These are phyloP conservation scores for Cetoscarus ocellatus DNA, from an alignment of 2,797 vertebrate species.

Conservation along the genomic window DNA sequence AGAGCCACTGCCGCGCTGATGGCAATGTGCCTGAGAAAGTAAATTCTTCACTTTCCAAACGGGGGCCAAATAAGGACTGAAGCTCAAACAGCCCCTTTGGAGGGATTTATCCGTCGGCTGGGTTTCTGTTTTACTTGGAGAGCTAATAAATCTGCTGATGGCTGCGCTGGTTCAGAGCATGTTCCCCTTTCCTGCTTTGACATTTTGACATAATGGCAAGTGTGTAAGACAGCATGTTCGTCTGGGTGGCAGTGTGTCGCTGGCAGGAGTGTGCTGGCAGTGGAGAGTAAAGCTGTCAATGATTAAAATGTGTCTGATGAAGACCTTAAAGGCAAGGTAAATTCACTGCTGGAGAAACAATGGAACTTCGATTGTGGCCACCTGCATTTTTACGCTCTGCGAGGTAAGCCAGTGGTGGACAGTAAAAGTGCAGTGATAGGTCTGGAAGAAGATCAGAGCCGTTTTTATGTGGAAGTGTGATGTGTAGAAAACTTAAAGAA, in stretches of 20 bases:
- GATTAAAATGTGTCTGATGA: slow-evolving; percentile 40
- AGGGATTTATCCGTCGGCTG: slow-evolving; percentile 64
- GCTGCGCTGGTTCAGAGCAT: slow-evolving; percentile 29
- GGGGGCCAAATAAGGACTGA: slow-evolving; percentile 78
- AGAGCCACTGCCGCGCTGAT: slow-evolving; percentile 64
- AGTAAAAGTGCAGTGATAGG: no score
- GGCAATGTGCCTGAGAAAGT: slow-evolving; percentile 76
- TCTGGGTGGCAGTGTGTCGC: slow-evolving; percentile 40
- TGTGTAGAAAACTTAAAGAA: no score
- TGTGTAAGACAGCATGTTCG: slow-evolving; percentile 42
- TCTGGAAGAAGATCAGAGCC: no score
- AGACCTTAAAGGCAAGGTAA: slow-evolving; percentile 20
- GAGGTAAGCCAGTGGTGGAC: no score
- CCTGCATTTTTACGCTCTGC: no score
- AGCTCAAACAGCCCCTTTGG: slow-evolving; percentile 63
- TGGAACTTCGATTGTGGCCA: slow-evolving; percentile 8
- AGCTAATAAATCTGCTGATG: slow-evolving; percentile 48
- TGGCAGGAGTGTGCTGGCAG: slow-evolving; percentile 27
- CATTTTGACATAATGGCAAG: slow-evolving; percentile 64
- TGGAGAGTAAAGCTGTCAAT: background rate
- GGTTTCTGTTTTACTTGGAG: slow-evolving; percentile 74
- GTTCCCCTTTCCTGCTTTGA: slow-evolving; percentile 44
- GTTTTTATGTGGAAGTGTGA: no score
- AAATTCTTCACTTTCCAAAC: slow-evolving; percentile 73
- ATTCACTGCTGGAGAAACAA: slow-evolving; percentile 19